Base-by-base conservation (phyloP, 1,140 invertebrate species). In the Leptoteleia sp. region DNA sequence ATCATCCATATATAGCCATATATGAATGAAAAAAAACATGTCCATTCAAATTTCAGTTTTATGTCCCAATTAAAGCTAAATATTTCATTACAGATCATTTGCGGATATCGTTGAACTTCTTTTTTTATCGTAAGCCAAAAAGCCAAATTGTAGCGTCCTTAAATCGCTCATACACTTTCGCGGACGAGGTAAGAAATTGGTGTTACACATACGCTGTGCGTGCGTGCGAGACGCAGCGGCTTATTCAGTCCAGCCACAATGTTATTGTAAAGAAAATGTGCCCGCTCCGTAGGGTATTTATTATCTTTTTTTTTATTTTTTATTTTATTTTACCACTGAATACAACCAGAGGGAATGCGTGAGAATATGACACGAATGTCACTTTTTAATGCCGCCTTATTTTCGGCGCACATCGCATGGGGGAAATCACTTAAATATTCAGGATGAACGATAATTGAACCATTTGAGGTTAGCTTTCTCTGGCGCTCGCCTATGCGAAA, bases 261-360 rank as follows among this genome's bases (percentile, higher is more conserved):
- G 64, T 70, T 68, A 76, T 76, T 70, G 62, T 37, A n/a, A 70
- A 42, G 42, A 61, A 61, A 68, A 76, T 47, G 40, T 42, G 35
- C 11, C 19, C 40, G 70, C 16, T 29, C n/a, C 42, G 45, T 17
- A 6, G 4, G n/a, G n/a, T n/a, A n/a, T n/a, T n/a, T n/a, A n/a
- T n/a, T n/a, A n/a, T n/a, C n/a, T n/a, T n/a, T n/a, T n/a, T n/a
- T n/a, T n/a, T n/a, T n/a, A n/a, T n/a, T n/a, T n/a, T n/a, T n/a
- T n/a, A n/a, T 42, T 70, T 64, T 50, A 37, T 11, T 27, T 45
- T 6, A 16, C n/a, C n/a, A n/a, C n/a, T n/a, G 31, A 70, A 43
- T 8, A 31, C 38, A 43, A 27, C 27, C 43, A 65, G 52, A 25
- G 62, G 29, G 47, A 57, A 37, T 55, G 19, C 37, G 42, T 52